Evolutionary conservation across 1,140 invertebrate genomes (phyloP), one percentile per base, ranked within the genome.

Genomic region (Stegodyphus dumicola): DNA sequence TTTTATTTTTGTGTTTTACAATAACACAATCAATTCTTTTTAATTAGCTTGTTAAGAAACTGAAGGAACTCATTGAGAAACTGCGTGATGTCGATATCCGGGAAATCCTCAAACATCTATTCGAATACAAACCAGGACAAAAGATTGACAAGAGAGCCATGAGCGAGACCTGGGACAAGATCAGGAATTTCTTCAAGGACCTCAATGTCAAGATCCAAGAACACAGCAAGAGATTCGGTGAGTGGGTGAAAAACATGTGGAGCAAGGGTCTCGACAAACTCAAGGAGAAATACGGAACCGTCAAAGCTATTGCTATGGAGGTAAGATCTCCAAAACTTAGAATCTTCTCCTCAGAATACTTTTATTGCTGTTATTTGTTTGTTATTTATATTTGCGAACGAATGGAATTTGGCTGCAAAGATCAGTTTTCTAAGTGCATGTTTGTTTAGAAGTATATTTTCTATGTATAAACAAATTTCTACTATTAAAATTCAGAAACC

Each of bases 301-400:
- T 86, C 56, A 86, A 78, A 33, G 84, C 84, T 13, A 77, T 86
- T 13, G 84, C 84, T 17, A 86, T 73, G 76, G 84, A 86, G 56
- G 84, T 86, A n/a, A 67, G 70, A 9, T 49, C 3, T 49, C 33
- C 15, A 7, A 71, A 51, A 67, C 65, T 67, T 1, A 33, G 33
- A 33, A 1, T 33, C 33, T 3, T 3, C 33, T 33, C 3, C 33
- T 33, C 33, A 33, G 33, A 33, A 33, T 33, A 33, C 3, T 33
- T 33, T 33, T 33, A 33, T 33, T 33, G 1, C 1, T 33, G 33
- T 33, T 33, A 33, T 33, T 33, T 33, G 33, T 33, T 33, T 33
- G 33, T 33, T 33, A 3, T 33, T 33, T 33, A 33, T 3, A 33
- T 33, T 33, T 33, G 33, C 33, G 33, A 33, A 33, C 3, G 33